Base-by-base conservation (phyloP, 2,888 invertebrate genomes). In the Eledone cirrhosa region DNA sequence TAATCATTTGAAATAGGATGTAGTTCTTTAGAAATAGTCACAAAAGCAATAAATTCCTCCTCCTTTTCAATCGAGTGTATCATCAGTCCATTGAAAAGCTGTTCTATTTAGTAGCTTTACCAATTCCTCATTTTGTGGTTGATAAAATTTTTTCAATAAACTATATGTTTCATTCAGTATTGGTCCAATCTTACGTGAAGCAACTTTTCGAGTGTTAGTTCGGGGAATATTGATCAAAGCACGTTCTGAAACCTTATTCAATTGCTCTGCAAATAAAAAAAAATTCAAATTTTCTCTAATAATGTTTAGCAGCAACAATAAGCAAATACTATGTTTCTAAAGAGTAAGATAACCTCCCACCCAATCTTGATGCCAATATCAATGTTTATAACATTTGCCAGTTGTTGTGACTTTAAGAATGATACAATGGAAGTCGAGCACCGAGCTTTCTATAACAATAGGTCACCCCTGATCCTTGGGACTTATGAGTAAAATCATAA, bases 81-180 rank as follows among this genome's bases (percentile, higher is more conserved):
- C 41, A n/a, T 72, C 41, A 24, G 41, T 22, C 72, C 72, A 72
- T 31, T 72, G 4, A 72, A 72, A 72, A 41, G 31, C 72, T 11
- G 29, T n/a, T 19, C 72, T 16, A 22, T 72, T 72, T 22, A 72
- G 31, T 22, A 72, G 31, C 4, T 72, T 72, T 31, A 72, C 72
- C 11, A 72, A 41, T 22, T 72, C 41, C 41, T 72, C 72, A 22
- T 72, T 72, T 16, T 72, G 72, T 5, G 72, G 72, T 24, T 41
- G 72, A 29, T 72, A 72, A 11, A 72, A 72, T 1, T 72, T 41
- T 22, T 22, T 0, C 31, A 72, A 41, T 22, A 72, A 2, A 1
- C n/a, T 22, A 3, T 33, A 33, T 7, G 72, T 72, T 14, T 72
- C 72, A 2, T 72, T 33, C 72, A 31, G n/a, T 41, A 72, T 72